Conservation (phyloP, 2,113 vertebrate species). For the Gopherus evgoodei region DNA sequence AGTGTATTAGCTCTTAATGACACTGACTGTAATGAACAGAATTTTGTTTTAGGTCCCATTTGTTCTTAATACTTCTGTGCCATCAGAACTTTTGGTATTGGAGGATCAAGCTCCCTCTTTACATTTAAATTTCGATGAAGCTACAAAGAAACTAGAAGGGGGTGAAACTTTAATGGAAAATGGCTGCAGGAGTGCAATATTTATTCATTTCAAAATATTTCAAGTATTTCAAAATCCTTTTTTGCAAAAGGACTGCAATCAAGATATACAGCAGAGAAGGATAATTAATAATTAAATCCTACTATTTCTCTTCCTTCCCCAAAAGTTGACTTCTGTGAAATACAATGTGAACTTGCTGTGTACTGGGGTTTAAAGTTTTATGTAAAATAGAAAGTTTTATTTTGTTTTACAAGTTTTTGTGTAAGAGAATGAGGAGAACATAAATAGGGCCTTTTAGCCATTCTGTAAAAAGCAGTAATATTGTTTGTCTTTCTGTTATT, state of each 20-base stretch:
- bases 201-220: not conserved
- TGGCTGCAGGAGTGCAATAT: not conserved
- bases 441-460: not conserved
- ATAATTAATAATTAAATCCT: not conserved
- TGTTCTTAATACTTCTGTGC: not conserved
- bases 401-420: not conserved
- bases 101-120: not conserved
- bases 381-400: not conserved
- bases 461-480: not conserved
- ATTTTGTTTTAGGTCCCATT: not conserved
- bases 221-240: not conserved
- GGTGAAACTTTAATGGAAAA: not conserved
- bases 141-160: not conserved
- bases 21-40: not conserved
- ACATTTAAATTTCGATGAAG: not conserved
- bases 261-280: not conserved
- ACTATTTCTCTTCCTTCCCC: not conserved
- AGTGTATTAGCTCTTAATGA: not conserved
- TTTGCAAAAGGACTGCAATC: accelerated
- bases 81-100: not conserved
- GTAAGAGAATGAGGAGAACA: not conserved
- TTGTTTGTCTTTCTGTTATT: not conserved
- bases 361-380: not conserved
- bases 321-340: accelerated
- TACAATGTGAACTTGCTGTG: accelerated